Evolutionary conservation across 2,888 invertebrate genomes (phyloP).

Genomic region (Gymnosoma rotundatum): DNA sequence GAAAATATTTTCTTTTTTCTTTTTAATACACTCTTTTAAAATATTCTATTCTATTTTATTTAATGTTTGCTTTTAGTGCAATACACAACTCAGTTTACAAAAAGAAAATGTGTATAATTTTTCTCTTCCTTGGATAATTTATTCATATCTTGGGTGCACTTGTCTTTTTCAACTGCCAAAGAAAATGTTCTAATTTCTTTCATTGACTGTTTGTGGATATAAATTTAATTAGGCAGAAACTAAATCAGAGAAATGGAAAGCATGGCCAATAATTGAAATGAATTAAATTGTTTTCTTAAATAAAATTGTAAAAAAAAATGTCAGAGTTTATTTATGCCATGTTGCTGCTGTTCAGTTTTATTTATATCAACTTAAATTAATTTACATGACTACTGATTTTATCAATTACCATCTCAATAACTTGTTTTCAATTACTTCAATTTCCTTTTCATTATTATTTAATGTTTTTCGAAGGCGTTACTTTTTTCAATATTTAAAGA

Average conservation of each 20-base stretch:
- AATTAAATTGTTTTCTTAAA: background rate
- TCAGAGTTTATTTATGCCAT: background rate
- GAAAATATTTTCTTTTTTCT: slow-evolving; percentile 1
- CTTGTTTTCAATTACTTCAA: too few relatives aligned
- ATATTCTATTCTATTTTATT: background rate
- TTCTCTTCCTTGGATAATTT: slow-evolving; percentile 40
- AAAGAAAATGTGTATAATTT: background rate
- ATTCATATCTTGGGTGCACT: slow-evolving; percentile 57
- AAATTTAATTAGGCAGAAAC: slow-evolving; percentile 64
- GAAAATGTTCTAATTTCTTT: background rate
- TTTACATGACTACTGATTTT: too few relatives aligned
- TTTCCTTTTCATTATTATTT: too few relatives aligned
- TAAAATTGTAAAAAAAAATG: background rate
- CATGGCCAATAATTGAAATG: background rate
- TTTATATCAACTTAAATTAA: too few relatives aligned
- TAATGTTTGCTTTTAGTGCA: slow-evolving; percentile 2
- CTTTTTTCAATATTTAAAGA: too few relatives aligned
- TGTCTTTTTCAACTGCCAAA: background rate
- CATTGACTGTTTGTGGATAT: slow-evolving; percentile 14
- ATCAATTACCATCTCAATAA: too few relatives aligned
- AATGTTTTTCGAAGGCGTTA: too few relatives aligned
- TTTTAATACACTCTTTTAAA: slow-evolving; percentile 17
- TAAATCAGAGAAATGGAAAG: background rate
- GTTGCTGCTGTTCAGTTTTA: background rate
- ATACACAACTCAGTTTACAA: background rate